Base-by-base conservation (phyloP, 2,888 invertebrate species). In the Clistopyga incitator region DNA sequence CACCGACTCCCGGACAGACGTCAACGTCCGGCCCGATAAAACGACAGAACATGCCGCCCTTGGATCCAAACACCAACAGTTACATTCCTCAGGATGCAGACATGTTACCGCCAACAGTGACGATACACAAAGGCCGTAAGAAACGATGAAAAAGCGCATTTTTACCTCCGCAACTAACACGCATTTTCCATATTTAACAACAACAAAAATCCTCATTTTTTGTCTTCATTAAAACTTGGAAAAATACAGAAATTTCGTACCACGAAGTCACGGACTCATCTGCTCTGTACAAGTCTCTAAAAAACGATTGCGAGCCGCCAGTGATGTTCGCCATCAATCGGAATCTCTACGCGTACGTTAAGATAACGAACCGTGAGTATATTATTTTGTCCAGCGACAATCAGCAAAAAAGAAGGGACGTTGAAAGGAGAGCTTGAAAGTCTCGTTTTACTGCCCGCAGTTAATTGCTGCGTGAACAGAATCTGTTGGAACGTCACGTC, bases 401-500 rank as follows among this genome's bases (percentile, higher is more conserved):
- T n/a, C n/a, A n/a, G n/a, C n/a, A 67, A 23, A 45, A 15, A 1
- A 50, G 6, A 50, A 18, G 4, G n/a, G 20, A 38, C 20, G 3
- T 61, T 64, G 8, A 13, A 61, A 8, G 11, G 4, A 6, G 20
- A 2, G 18, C 1, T 50, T 10, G 8, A 50, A 3, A 56, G 4
- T 18, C 45, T n/a, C n/a, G n/a, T 3, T 65, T 84, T 78, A 81
- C 79, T 42, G 76, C 81, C 93, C 94, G 45, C 90, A 97, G 97
- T 97, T 94, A 96, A 95, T 89, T 97, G 97, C 90, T 97, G 96
- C 91, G 95, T 96, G 84, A 96, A 96, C 89, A 95, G 95, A 87
- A 94, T 94, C 83, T 96, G 96, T 82, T 97, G 97, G 95, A 97
- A 96, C 91, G 96, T 97, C 88, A 95, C 96, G 25, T 96, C 97